Evolutionary conservation across 2,113 vertebrate species (phyloP), one percentile per base, ranked within the genome.

Genomic region (Coregonus clupeaformis): DNA sequence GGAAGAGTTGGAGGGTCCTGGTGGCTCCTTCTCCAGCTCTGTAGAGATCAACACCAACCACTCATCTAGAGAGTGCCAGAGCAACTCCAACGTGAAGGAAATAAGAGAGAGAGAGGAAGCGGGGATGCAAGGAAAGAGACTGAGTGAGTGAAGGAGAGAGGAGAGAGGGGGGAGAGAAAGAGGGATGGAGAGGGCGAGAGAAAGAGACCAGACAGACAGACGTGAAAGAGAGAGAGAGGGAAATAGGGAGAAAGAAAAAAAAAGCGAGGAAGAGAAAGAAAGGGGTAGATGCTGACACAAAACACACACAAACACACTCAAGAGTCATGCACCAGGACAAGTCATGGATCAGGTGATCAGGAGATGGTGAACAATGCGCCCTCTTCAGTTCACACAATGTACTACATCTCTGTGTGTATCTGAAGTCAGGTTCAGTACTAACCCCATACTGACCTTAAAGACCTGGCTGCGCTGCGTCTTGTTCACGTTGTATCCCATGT

Each of bases 401-500:
- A 66, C 64, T n/a, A 12, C 29, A 66, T 25, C 49, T 57, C 29
- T 71, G 63, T 36, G 36, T 36, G 36, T 9, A 36, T n/a, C 76
- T 64, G 22, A 22, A 5, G 30, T 3, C 2, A 22, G 55, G 29
- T 18, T 55, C 42, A 20, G 24, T 24, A 20, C 47, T 47, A 45
- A 66, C 16, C 49, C 45, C 67, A 45, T 59, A 89, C 96, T 94
- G 83, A 99, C 97, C 97, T 98, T 98, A 90, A 98, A 98, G 80
- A 98, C 97, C 89, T 98, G 98, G 92, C 91, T 98, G 91, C 96
- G 95, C 77, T 95, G 93, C 24, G 97, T 99, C 94, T 98, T 99
- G 94, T 98, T 99, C 84, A 97, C 97, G 67, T 99, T 99, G 94
- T 99, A 99, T 83, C 95, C 96, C 96, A 98, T 96, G 89, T 98